Base-by-base conservation (phyloP, 2,113 vertebrate genomes). In the Otocyon megalotis region DNA sequence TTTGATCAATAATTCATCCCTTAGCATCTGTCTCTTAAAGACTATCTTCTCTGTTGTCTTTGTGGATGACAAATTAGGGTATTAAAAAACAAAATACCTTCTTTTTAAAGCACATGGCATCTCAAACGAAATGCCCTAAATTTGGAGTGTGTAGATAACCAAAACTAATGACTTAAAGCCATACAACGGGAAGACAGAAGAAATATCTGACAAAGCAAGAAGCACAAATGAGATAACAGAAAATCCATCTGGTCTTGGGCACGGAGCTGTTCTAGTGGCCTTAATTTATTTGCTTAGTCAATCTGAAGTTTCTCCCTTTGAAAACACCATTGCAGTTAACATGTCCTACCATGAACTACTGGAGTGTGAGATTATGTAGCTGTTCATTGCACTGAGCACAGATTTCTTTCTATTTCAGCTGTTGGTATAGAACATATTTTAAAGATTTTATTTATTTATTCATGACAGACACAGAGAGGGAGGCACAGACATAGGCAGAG, bases 1-100 rank as follows among this genome's bases (percentile, higher is more conserved):
- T 48, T 93, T 94, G 89, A 97, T 97, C 93, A 96, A 92, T 97
- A 96, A 97, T 97, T 97, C 82, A 97, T 93, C 60, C 32, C 63
- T 74, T 58, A 88, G 50, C 71, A 85, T 92, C 94, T 97, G 90
- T 95, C 88, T 91, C 88, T 88, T 97, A 85, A 94, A 92, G 63
- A 81, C 50, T 28, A 1, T 83, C 63, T 90, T 76, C 15, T 71
- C 84, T 95, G 22, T 60, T 90, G 58, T 87, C 72, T 88, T 83
- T 79, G 91, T 65, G 37, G 62, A 91, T 82, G 90, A 67, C 58
- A 77, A 97, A 85, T 69, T 86, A 97, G n/a, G 60, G 89, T 56
- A 24, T 7, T 76, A 53, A 22, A 88, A 92, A 94, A 97, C 69
- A 84, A 96, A 97, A 95, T 63, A 35, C 28, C 19, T 96, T 92